A percentile compares a stretch with the other conserved stretches of the same genome.
These are phyloP conservation scores for Ennomos fuscantarius DNA, from an alignment of 2,888 invertebrate genomes.

Conservation along the genomic window DNA sequence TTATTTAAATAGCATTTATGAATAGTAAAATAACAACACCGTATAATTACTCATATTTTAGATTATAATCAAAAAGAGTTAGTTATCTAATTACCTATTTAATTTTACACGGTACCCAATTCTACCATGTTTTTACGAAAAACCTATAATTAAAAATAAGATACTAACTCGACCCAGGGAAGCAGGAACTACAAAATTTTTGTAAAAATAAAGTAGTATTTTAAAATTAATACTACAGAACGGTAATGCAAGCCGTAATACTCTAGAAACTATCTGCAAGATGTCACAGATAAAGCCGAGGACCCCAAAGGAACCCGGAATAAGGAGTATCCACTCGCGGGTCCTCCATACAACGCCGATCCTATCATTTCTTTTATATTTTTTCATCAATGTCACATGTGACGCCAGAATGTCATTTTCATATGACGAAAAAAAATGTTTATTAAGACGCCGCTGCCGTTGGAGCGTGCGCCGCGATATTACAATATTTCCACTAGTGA, in stretches of 20 bases:
- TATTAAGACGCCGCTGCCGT: constrained; percentile 71
- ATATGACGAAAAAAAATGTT: constrained; percentile 82
- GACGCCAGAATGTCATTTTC: constrained; percentile 84
- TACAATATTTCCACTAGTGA: constrained; percentile 83
- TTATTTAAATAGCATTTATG: no score
- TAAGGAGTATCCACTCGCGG: constrained; percentile 46
- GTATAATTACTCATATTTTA: no score
- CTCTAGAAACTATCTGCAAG: constrained; percentile 10
- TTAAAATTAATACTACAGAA: not conserved
- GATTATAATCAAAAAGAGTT: no score
- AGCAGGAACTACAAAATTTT: no score
- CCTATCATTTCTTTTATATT: constrained; percentile 82
- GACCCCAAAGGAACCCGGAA: constrained; percentile 36
- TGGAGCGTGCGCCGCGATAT: constrained; percentile 69
- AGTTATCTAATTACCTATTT: no score
- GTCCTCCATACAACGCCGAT: constrained; percentile 60
- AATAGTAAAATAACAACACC: no score
- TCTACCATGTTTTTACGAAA: no score
- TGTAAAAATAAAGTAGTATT: no score
- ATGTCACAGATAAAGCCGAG: constrained; percentile 17
- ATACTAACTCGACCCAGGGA: no score
- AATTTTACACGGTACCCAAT: no score
- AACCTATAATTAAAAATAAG: no score
- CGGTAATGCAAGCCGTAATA: not conserved
- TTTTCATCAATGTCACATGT: constrained; percentile 85